Conservation (phyloP, 2,888 invertebrate species). For the Spialia ferax region DNA sequence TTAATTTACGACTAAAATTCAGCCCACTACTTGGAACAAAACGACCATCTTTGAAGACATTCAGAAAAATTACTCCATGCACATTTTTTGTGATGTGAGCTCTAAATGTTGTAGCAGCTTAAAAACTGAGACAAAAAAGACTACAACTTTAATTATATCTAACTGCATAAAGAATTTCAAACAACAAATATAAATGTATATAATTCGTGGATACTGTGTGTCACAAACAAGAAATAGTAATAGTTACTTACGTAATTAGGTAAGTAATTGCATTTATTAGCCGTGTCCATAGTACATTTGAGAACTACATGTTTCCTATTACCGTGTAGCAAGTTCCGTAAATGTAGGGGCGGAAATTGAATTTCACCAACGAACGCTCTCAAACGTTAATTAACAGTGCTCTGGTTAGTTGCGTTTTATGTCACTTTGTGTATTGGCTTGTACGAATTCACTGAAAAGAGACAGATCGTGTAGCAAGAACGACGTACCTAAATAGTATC, state of each 20-base stretch:
- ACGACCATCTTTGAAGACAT: no score
- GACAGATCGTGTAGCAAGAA: background rate
- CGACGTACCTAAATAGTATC: background rate
- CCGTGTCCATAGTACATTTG: background rate
- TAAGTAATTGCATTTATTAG: background rate
- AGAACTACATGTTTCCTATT: background rate
- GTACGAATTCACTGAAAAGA: background rate
- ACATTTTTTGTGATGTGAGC: no score
- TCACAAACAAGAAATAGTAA: background rate
- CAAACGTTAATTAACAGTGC: conserved; percentile 8
- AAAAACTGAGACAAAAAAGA: no score
- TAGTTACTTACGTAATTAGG: background rate
- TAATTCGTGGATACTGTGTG: background rate
- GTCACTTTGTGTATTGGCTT: background rate
- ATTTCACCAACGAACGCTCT: background rate
- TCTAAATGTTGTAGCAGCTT: no score
- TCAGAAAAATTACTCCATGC: no score
- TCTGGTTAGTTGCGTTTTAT: background rate
- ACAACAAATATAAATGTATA: no score
- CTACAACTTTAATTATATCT: no score
- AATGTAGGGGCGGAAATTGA: background rate
- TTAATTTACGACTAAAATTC: no score
- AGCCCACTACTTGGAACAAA: no score
- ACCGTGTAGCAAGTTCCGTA: background rate
- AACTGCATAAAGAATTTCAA: no score